Conservation (phyloP, 2,797 vertebrate genomes). For the Eleutherodactylus coqui region DNA sequence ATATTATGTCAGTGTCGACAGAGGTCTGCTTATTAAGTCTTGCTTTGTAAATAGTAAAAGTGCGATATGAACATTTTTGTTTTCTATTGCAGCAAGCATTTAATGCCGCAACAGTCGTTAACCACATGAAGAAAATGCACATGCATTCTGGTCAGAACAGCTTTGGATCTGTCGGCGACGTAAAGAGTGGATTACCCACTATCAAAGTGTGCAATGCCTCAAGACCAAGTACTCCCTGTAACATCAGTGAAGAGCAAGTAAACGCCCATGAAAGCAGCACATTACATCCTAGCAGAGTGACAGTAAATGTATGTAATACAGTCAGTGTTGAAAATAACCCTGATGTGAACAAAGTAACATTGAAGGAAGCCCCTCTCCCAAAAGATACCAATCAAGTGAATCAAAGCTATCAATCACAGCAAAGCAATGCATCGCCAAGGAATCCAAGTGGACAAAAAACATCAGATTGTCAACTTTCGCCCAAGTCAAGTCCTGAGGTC, state of each 20-base stretch:
- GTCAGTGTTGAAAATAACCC: not conserved
- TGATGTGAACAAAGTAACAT: not conserved
- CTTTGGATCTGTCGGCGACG: not conserved
- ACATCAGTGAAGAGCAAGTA: not conserved
- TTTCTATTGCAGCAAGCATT: conserved; percentile 84
- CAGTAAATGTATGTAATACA: not conserved
- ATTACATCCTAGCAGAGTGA: not conserved
- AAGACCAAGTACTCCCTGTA: conserved; percentile 61
- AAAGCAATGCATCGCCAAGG: not conserved
- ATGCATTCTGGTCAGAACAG: conserved; percentile 69
- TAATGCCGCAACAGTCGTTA: conserved; percentile 81
- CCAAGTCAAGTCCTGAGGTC: not conserved
- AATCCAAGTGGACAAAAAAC: not conserved
- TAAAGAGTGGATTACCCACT: conserved; percentile 14
- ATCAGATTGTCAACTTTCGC: not conserved
- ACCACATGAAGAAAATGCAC: conserved; percentile 90
- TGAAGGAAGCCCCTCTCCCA: not conserved
- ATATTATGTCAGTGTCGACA: not conserved
- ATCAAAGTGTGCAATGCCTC: conserved; percentile 46
- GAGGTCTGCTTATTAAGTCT: not conserved
- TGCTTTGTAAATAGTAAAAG: not conserved
- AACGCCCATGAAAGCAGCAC: not conserved
- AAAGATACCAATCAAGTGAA: not conserved
- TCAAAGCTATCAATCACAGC: not conserved
- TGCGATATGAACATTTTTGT: not conserved